Percentiles rank a stretch among this genome's conserved stretches.
phyloP scores from a whole-genome alignment of 2,888 invertebrate species.

The Lepidochitona cinerea region DNA sequence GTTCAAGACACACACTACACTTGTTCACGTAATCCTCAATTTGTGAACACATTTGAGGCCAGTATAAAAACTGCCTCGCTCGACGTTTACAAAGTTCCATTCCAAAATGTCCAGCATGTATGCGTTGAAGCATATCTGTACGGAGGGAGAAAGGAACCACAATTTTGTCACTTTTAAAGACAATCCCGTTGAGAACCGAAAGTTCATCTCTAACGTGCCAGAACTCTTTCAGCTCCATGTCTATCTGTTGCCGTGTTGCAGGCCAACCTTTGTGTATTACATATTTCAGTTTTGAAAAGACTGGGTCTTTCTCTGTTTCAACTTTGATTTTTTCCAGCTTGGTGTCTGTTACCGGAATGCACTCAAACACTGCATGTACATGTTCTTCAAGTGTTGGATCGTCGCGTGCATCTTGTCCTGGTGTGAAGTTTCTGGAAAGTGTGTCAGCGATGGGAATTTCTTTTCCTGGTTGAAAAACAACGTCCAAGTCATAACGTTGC shows the following conservation, averaged over 20 bases:
- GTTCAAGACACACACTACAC: conserved; percentile 21
- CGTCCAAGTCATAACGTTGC: conserved; percentile 12
- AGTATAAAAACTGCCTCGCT: conserved; percentile 32
- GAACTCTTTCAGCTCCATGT: conserved; percentile 15
- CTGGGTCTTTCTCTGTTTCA: conserved; percentile 10
- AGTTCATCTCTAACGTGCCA: conserved; percentile 17
- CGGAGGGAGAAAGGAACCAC: conserved; percentile 2
- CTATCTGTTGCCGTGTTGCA: conserved; percentile 10
- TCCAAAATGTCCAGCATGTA: conserved; percentile 35
- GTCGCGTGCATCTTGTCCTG: too few relatives aligned
- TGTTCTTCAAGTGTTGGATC: too few relatives aligned
- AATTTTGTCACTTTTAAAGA: conserved; percentile 9
- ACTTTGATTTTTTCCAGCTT: conserved; percentile 27
- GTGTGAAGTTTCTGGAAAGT: too few relatives aligned
- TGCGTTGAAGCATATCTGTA: conserved; percentile 13
- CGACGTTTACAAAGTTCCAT: too few relatives aligned
- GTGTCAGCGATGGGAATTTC: not conserved
- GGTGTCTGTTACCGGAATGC: conserved; percentile 23
- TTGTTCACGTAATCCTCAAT: conserved; percentile 25
- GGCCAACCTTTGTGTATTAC: conserved; percentile 21
- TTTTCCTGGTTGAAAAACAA: not conserved
- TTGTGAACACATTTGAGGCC: conserved; percentile 31
- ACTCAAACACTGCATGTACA: conserved; percentile 24
- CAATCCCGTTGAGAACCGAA: not conserved
- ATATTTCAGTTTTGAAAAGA: too few relatives aligned